Evolutionary conservation across 2,113 vertebrate species (phyloP).

Genomic region (Lutjanus erythropterus): DNA sequence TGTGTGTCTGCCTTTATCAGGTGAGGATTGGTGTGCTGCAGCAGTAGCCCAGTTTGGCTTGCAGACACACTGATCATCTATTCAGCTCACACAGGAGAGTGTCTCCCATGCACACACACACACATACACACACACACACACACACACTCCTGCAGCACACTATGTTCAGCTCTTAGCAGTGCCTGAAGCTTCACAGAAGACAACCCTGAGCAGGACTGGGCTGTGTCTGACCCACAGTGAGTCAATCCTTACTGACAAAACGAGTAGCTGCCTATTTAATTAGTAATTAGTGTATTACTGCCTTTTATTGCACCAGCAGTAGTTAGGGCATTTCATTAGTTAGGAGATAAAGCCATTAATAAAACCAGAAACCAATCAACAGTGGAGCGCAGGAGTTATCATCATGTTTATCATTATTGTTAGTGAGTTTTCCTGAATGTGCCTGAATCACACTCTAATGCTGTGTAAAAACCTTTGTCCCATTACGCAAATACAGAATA

Average conservation of each 20-base stretch:
- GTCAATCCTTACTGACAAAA: constrained; percentile 55
- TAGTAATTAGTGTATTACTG: constrained; percentile 66
- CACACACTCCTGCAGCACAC: constrained; percentile 55
- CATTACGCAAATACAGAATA: constrained; percentile 11
- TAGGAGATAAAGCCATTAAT: constrained; percentile 74
- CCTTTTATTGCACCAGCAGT: constrained; percentile 67
- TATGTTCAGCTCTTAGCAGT: constrained; percentile 49
- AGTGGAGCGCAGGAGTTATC: constrained; percentile 45
- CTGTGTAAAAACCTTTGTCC: not conserved
- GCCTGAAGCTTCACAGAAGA: constrained; percentile 57
- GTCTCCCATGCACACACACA: not conserved
- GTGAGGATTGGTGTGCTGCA: constrained; percentile 61
- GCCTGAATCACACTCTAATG: constrained; percentile 10
- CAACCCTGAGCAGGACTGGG: constrained; percentile 39
- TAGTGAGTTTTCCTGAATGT: constrained; percentile 28
- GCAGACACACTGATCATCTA: constrained; percentile 72
- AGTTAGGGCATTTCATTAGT: constrained; percentile 74
- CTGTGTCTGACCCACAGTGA: constrained; percentile 16
- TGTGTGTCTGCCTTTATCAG: constrained; percentile 52
- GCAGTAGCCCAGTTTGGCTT: constrained; percentile 60
- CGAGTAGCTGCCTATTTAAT: constrained; percentile 69
- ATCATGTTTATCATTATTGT: constrained; percentile 55
- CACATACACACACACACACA: constrained; percentile 33
- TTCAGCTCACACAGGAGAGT: constrained; percentile 70
- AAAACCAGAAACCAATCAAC: constrained; percentile 72